A percentile compares a stretch with the other conserved stretches of the same genome.
Conservation (phyloP, 2,797 vertebrate genomes). For the Pantherophis alleghaniensis region DNA sequence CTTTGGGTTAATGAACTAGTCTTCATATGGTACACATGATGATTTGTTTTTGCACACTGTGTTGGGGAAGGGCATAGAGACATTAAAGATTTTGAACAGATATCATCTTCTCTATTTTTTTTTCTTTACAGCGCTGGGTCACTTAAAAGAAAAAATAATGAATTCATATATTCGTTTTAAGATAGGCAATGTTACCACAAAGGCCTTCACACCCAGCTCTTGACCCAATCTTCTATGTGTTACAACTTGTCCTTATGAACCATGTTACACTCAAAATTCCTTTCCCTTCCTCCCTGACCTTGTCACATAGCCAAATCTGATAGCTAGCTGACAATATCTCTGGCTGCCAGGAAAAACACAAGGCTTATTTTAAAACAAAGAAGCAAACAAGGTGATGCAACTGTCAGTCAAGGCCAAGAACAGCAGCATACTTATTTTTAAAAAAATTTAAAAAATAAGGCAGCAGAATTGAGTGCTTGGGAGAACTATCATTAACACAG, state of each 20-base stretch:
- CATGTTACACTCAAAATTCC: not conserved
- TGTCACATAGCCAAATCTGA: not conserved
- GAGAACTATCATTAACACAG: not conserved
- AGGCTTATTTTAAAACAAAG: not conserved
- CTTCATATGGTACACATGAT: not conserved
- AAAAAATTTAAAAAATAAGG: not conserved
- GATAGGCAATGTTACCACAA: not conserved
- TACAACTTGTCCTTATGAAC: not conserved
- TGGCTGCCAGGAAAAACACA: not conserved
- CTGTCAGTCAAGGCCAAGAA: not conserved
- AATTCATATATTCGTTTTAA: not conserved
- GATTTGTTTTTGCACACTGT: not conserved
- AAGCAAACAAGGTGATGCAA: not conserved
- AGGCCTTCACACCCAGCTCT: not conserved
- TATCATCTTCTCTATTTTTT: not conserved
- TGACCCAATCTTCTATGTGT: not conserved
- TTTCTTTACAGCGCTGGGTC: not conserved
- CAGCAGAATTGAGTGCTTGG: not conserved
- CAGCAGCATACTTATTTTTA: not conserved
- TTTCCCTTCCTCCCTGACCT: not conserved
- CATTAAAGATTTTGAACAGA: not conserved
- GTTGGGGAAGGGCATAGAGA: not conserved
- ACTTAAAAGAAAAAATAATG: not conserved
- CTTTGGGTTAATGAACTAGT: not conserved
- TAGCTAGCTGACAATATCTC: not conserved